phyloP scores from a whole-genome alignment of 1,140 invertebrate species.

The Lamellibrachia luymesi region DNA sequence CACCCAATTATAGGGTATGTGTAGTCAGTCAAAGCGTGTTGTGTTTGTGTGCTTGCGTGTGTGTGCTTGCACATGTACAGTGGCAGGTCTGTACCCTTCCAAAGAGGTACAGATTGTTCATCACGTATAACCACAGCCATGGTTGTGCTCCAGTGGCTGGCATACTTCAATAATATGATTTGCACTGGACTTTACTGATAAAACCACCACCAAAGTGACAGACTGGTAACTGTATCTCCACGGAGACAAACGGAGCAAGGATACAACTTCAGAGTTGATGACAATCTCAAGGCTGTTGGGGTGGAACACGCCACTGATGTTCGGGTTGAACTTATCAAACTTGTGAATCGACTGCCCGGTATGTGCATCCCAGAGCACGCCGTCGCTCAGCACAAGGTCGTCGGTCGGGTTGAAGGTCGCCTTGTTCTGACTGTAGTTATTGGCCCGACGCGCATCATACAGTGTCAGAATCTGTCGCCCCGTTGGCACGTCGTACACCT shows the following conservation, averaged over 20 bases:
- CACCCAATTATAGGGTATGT: neutral
- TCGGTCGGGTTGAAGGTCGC: conserved; percentile 93
- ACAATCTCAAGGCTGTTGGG: conserved; percentile 86
- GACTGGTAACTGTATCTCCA: neutral
- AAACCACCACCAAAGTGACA: neutral
- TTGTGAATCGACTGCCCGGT: conserved; percentile 74
- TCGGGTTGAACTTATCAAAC: conserved; percentile 95
- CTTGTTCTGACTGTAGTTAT: conserved; percentile 89
- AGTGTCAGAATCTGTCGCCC: conserved; percentile 73
- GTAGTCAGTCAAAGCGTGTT: neutral
- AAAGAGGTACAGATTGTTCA: too few species aligned
- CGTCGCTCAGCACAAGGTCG: conserved; percentile 90
- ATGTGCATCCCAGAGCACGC: conserved; percentile 92
- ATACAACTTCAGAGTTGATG: conserved; percentile 64
- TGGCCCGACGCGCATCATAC: conserved; percentile 73
- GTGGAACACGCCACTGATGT: conserved; percentile 93
- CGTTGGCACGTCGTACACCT: conserved; percentile 90
- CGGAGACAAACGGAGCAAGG: conserved; percentile 33
- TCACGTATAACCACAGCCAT: too few species aligned
- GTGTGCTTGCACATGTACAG: neutral
- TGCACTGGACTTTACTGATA: neutral
- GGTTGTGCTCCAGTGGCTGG: too few species aligned
- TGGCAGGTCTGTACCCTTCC: too few species aligned
- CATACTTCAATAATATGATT: neutral
- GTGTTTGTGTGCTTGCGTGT: neutral